Conservation (phyloP, 2,888 invertebrate species). For the Lasioglossum zephyrum region DNA sequence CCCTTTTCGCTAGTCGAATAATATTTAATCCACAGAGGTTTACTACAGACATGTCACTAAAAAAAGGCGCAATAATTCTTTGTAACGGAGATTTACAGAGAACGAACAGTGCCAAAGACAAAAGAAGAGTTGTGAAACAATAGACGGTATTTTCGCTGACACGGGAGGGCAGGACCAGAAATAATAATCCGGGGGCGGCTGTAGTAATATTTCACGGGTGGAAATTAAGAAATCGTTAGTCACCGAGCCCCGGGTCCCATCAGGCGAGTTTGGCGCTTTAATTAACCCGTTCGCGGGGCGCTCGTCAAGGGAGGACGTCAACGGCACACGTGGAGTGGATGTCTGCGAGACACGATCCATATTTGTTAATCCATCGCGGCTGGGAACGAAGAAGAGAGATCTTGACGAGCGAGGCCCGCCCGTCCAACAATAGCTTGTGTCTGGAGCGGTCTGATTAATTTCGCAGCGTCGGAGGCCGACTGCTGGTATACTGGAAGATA, state of each 20-base stretch:
- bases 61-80: neutral
- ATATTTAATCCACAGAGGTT: neutral
- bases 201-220: neutral
- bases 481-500: constrained; percentile 64
- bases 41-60: neutral
- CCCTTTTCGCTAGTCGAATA: neutral
- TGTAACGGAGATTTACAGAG: neutral
- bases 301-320: constrained; percentile 15
- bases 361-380: constrained; percentile 61
- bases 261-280: constrained; percentile 7
- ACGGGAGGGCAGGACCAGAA: neutral
- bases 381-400: constrained; percentile 13
- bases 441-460: constrained; percentile 70
- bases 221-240: constrained; percentile 6
- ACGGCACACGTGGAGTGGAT: constrained; percentile 25
- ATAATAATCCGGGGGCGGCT: neutral
- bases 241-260: neutral
- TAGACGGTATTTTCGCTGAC: neutral
- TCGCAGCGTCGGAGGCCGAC: constrained; percentile 50
- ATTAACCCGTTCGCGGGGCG: constrained; percentile 13
- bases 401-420: constrained; percentile 36
- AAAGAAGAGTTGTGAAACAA: neutral
- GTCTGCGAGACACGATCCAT: constrained; percentile 51
- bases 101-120: neutral
- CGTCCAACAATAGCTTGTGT: constrained; percentile 60